Evolutionary conservation across 2,113 vertebrate species (phyloP).

Genomic region (Castor canadensis): DNA sequence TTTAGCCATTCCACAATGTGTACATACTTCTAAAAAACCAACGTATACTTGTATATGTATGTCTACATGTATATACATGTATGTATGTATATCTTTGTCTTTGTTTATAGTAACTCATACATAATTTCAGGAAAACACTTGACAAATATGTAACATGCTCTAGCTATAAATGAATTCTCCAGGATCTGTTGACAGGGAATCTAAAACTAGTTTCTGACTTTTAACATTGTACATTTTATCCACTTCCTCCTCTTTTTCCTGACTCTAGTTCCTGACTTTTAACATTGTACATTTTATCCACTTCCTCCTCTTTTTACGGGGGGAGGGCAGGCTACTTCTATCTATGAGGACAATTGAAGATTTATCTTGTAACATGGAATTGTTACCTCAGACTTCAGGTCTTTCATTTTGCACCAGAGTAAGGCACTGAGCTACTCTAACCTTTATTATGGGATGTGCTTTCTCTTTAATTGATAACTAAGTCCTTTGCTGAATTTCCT

Average conservation of each 20-base stretch:
- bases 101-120: neutral
- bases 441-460: neutral
- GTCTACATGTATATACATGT: neutral
- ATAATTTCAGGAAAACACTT: neutral
- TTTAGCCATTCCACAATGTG: too few species aligned
- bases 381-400: neutral
- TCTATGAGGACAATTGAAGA: neutral
- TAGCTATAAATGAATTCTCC: neutral
- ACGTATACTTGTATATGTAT: neutral
- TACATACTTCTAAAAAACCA: neutral
- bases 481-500: neutral
- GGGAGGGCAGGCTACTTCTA: neutral
- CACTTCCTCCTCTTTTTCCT: neutral
- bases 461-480: neutral
- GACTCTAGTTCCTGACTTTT: too few species aligned
- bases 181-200: neutral
- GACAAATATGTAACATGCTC: neutral
- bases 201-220: too few species aligned
- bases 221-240: neutral
- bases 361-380: neutral
- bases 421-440: neutral
- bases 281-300: neutral
- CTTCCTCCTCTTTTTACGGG: neutral
- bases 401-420: neutral
- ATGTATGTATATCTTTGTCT: neutral